Percentiles rank a stretch among this genome's conserved stretches.
These are phyloP conservation scores for Takifugu bimaculatus DNA, from an alignment of 2,113 vertebrate species.

Conservation along the genomic window DNA sequence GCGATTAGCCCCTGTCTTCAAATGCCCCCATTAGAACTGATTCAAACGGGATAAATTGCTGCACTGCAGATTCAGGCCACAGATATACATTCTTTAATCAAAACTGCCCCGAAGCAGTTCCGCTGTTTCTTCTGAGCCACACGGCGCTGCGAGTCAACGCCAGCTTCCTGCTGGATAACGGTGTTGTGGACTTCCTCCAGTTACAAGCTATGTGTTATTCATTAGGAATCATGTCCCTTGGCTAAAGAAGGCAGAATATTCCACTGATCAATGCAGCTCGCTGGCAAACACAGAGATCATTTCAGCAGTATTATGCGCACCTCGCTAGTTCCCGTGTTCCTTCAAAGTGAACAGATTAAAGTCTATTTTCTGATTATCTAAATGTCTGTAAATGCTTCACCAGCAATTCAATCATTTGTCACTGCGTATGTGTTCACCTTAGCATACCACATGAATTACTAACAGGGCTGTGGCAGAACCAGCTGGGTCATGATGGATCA, in stretches of 20 bases:
- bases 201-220: slow-evolving; percentile 63
- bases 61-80: slow-evolving; percentile 20
- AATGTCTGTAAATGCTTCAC: not conserved
- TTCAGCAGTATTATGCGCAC: slow-evolving; percentile 1
- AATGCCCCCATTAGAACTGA: no score
- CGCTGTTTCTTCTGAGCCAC: slow-evolving; percentile 37
- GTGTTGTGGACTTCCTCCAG: slow-evolving; percentile 53
- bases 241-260: slow-evolving; percentile 45
- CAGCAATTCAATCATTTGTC: no score
- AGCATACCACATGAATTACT: no score
- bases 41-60: slow-evolving; percentile 19
- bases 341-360: slow-evolving; percentile 11
- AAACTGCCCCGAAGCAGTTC: slow-evolving; percentile 43
- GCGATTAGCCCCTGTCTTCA: no score
- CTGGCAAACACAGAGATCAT: slow-evolving; percentile 37
- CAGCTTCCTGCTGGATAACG: slow-evolving; percentile 50
- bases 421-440: no score
- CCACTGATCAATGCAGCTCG: slow-evolving; percentile 46
- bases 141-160: slow-evolving; percentile 41
- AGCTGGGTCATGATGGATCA: no score
- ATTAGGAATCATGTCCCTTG: slow-evolving; percentile 57
- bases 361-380: slow-evolving; percentile 11
- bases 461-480: no score
- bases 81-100: slow-evolving; percentile 55
- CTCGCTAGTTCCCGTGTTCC: not conserved